Conservation (phyloP, 2,797 vertebrate genomes). For the Hydrocynus forskahlii region DNA sequence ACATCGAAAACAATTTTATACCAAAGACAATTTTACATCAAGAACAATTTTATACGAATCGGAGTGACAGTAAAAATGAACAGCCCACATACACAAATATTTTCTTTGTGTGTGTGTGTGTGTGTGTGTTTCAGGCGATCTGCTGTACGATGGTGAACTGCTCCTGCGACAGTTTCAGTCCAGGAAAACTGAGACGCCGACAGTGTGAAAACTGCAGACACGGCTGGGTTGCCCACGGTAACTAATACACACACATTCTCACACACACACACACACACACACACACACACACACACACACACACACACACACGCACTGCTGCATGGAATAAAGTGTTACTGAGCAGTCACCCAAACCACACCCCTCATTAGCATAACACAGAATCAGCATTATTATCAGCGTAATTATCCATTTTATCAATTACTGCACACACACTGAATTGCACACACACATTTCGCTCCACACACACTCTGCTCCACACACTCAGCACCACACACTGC, state of each 20-base stretch:
- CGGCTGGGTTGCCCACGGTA: conserved; percentile 98
- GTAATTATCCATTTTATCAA: no score
- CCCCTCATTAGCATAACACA: no score
- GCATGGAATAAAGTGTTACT: no score
- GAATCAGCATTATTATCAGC: no score
- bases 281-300: not conserved
- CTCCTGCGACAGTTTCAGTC: conserved; percentile 92
- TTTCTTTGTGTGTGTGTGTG: conserved; percentile 14
- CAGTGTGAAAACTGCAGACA: conserved; percentile 96
- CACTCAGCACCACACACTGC: no score
- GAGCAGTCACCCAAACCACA: no score
- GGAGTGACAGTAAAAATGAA: not conserved
- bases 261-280: not conserved
- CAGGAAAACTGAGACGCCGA: conserved; percentile 91
- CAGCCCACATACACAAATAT: not conserved
- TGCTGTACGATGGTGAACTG: conserved; percentile 93
- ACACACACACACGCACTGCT: not conserved
- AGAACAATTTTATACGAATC: not conserved
- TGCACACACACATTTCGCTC: no score
- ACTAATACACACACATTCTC: conserved; percentile 46
- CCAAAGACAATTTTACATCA: no score
- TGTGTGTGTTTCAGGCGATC: conserved; percentile 81
- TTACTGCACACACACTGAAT: no score
- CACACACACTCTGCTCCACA: no score
- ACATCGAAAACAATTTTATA: not conserved